phyloP scores from a whole-genome alignment of 2,888 invertebrate species.

The Acanthoscelides obtectus region DNA sequence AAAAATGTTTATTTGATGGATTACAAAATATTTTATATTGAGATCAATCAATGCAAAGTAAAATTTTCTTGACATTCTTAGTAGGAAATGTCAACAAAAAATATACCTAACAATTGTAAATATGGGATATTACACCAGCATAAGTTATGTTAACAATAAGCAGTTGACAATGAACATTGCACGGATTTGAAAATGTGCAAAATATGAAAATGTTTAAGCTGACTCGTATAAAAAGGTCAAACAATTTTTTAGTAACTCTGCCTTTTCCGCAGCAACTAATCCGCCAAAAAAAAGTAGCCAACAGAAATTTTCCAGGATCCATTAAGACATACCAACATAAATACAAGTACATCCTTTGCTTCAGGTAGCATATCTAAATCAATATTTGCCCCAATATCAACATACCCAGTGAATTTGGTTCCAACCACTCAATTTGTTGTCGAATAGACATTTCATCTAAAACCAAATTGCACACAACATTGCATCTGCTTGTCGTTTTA shows the following conservation, averaged over 20 bases:
- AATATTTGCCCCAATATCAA: slow-evolving; percentile 18
- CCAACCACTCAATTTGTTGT: slow-evolving; percentile 20
- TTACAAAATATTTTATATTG: no score
- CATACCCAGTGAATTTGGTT: slow-evolving; percentile 21
- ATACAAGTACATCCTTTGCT: slow-evolving; percentile 18
- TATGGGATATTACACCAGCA: no score
- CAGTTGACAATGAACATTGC: no score
- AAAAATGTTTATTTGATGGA: no score
- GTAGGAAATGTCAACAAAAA: no score
- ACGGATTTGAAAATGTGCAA: no score
- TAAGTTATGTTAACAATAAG: no score
- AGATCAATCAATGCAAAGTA: no score
- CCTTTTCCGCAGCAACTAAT: slow-evolving; percentile 16
- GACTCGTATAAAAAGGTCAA: slow-evolving; percentile 8
- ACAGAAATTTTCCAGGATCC: slow-evolving; percentile 19
- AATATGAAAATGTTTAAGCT: no score
- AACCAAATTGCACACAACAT: slow-evolving; percentile 18
- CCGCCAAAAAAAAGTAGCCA: slow-evolving; percentile 16
- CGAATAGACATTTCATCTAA: slow-evolving; percentile 23
- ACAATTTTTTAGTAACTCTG: slow-evolving; percentile 11
- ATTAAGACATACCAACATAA: slow-evolving; percentile 17
- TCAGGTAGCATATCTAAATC: slow-evolving; percentile 15
- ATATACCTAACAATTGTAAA: no score
- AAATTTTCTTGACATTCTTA: no score
- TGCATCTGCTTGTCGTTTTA: slow-evolving; percentile 10